Base-by-base conservation (phyloP, 2,888 invertebrate genomes). In the Ypsolopha sequella region DNA sequence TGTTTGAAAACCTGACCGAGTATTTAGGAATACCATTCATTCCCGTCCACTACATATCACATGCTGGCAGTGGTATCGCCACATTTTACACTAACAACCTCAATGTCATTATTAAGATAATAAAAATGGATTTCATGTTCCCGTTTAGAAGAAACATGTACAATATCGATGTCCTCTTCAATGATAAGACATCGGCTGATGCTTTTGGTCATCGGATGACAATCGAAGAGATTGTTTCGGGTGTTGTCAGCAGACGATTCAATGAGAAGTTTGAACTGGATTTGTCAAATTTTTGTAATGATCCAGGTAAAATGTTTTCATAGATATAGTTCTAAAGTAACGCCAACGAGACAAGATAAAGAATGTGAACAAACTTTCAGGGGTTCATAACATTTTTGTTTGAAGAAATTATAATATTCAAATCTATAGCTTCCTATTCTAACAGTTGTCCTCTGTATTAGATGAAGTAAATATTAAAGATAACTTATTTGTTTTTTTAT, bases 41-140 rank as follows among this genome's bases (percentile, higher is more conserved):
- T 43, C 85, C 85, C 0, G 61, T 84, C 0, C 65, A 71, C 50
- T 73, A 61, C 54, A 53, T 61, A 41, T 62, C 59, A 0, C 65
- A 70, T 36, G 63, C 68, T 6, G 65, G 69, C 1, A 58, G 67
- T 6, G 66, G 70, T 1, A 59, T 80, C 2, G 62, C 68, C 33
- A 66, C 73, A 33, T 84, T 85, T 53, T 78, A 84, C 54, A 81
- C 84, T 11, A 74, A 68, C 51, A 82, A 68, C 51, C 58, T 85
- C 0, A 62, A 55, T 33, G 58, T 84, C 6, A 58, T 86, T 36
- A 39, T 67, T 8, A 78, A 79, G 53, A 67, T 82, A 3, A 65
- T 80, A 36, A 76, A 73, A 57, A 58, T 68, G 10, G 82, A 84
- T 52, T 86, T 82, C 51, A 69, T 81, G 65, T 81, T 85, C 53